Base-by-base conservation (phyloP, 2,797 vertebrate genomes). In the Artibeus jamaicensis region DNA sequence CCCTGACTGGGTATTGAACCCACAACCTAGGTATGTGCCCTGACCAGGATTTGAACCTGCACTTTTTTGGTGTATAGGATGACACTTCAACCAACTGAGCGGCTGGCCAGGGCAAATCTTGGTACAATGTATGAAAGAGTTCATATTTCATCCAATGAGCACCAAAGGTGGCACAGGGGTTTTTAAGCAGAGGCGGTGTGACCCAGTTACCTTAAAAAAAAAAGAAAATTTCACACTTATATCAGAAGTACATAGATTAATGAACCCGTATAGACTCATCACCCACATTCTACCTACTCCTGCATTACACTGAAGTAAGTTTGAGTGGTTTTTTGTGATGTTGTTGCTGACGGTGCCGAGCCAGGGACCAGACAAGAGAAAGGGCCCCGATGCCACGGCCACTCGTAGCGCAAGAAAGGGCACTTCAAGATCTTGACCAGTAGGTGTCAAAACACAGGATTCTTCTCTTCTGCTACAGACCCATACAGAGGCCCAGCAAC, bases 101-200 rank as follows among this genome's bases (percentile, higher is more conserved):
- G 7, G 29, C 62, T 65, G 32, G 32, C 6, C 62, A 65, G 62
- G 62, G 62, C 29, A 32, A 65, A n/a, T 24, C 32, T n/a, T 34
- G 0, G 9, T 1, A 32, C 14, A 37, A 3, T 67, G 93, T n/a
- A 19, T 1, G 0, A 65, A 95, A 9, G 76, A 46, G 24, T 77
- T 94, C 5, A 7, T 15, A 65, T 83, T 55, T 81, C 32, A 50
- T 57, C 19, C 50, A 12, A 34, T n/a, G 48, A 86, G 24, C 24
- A 16, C n/a, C 1, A 1, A 19, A 48, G 46, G 9, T 7, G 8
- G 34, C 24, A 26, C 8, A 21, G 37, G n/a, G 6, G 2, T 19
- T 96, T 87, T 86, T 32, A 57, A 92, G 57, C 42, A 94, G 44
- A 84, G 22, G 48, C n/a, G 50, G 10, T 18, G 2, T 70, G 42